A percentile compares a stretch with the other conserved stretches of the same genome.
Conservation (phyloP, 2,888 invertebrate species). For the Ypsolopha sequella region DNA sequence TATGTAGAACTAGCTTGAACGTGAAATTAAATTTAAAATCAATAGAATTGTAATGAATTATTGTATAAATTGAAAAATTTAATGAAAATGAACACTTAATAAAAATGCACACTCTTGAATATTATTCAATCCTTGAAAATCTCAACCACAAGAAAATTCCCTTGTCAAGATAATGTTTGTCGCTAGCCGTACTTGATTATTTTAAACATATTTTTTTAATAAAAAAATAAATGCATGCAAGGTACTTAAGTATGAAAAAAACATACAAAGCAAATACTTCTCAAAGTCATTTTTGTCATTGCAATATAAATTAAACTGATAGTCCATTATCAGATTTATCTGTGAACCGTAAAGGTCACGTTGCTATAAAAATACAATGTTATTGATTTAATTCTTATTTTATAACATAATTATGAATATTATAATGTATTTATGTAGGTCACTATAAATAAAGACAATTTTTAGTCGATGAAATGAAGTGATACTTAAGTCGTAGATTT, state of each 20-base stretch:
- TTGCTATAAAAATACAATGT: constrained; percentile 24
- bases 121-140: no score
- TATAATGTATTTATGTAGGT: not conserved
- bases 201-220: no score
- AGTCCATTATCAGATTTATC: constrained; percentile 13
- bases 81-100: no score
- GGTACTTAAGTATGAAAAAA: not conserved
- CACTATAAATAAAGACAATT: not conserved
- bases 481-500: not conserved
- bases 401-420: not conserved
- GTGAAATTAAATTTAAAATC: no score
- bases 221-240: no score
- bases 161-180: no score
- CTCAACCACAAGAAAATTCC: no score
- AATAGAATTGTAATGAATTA: no score
- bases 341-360: constrained; percentile 20
- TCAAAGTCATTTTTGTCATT: constrained; percentile 22
- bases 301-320: constrained; percentile 27
- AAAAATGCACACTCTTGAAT: no score
- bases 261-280: constrained; percentile 17
- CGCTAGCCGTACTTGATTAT: no score
- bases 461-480: not conserved
- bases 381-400: constrained; percentile 26
- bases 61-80: no score
- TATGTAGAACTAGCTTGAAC: not conserved